Base-by-base conservation (phyloP, 2,113 vertebrate species). In the Chaetodon auriga region DNA sequence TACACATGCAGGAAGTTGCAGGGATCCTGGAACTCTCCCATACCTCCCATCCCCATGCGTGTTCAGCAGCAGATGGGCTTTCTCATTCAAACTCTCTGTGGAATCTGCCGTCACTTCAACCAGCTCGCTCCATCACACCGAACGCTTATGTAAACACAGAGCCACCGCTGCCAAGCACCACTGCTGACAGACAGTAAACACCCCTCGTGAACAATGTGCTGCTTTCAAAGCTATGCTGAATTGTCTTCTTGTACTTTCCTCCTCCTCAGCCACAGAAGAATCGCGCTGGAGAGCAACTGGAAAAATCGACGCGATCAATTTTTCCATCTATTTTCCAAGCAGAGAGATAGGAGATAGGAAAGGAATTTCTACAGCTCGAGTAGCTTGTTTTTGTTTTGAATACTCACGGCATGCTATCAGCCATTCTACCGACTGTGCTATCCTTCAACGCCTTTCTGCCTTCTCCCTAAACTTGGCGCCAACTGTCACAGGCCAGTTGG, bases 121-220 rank as follows among this genome's bases (percentile, higher is more conserved):
- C 71, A 66, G 70, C 82, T 84, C 72, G 49, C 87, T 90, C 89
- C 89, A 89, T 93, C 85, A 88, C 83, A 69, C 80, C 9, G 41
- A 77, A 71, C 83, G 81, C 90, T 92, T 89, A 87, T 86, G 89
- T 93, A 90, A 94, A 94, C 91, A 87, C 81, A 89, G 91, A 87
- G 87, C 89, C 82, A 87, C 87, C 71, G 38, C 92, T 87, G 94
- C 92, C 91, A 92, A 92, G 93, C 90, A 94, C 94, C 84, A 5
- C 85, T 82, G 90, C 90, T 90, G 93, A 94, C 92, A 84, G 87
- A 91, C 87, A 91, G 83, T 89, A 81, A 91, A 89, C 93, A 91
- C 80, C 74, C 84, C 58, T 58, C 14, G 0, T 3, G 41, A 92
- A 94, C 93, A 93, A 93, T 93, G 90, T n/a, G 35, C 75, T 35